These are phyloP conservation scores for Acleris holmiana DNA, from an alignment of 2,888 invertebrate species.

Conservation along the genomic window DNA sequence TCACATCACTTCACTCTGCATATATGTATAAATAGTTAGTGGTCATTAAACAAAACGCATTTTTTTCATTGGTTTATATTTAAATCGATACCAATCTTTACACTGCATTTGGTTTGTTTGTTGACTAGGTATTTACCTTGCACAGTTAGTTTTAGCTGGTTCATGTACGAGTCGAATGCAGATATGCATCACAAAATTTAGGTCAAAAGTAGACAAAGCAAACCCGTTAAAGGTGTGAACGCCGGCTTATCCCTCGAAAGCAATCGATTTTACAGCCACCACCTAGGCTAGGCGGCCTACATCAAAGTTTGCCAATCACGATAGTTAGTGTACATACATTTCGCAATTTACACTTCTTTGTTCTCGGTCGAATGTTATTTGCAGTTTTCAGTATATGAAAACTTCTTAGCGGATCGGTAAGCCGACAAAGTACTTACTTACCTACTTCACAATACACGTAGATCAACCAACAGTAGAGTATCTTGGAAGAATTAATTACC, in stretches of 20 bases:
- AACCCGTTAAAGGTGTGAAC: slow-evolving; percentile 57
- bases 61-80: too few relatives aligned
- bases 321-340: slow-evolving; percentile 41
- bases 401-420: too few relatives aligned
- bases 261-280: slow-evolving; percentile 58
- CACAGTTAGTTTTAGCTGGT: neutral
- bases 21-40: too few relatives aligned
- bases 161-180: neutral
- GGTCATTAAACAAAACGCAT: too few relatives aligned
- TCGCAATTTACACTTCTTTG: slow-evolving; percentile 46
- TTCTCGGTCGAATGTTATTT: slow-evolving; percentile 32
- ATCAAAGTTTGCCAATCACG: slow-evolving; percentile 60
- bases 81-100: neutral
- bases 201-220: slow-evolving; percentile 52
- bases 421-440: too few relatives aligned
- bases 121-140: neutral
- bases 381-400: slow-evolving; percentile 16
- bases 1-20: too few relatives aligned
- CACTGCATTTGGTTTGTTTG: neutral
- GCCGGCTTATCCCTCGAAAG: slow-evolving; percentile 43
- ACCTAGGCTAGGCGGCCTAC: slow-evolving; percentile 51
- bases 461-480: too few relatives aligned
- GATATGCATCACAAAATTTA: slow-evolving; percentile 27
- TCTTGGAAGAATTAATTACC: too few relatives aligned
- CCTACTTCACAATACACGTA: too few relatives aligned